phyloP scores from a whole-genome alignment of 1,140 invertebrate genomes.

The Musca vetustissima region DNA sequence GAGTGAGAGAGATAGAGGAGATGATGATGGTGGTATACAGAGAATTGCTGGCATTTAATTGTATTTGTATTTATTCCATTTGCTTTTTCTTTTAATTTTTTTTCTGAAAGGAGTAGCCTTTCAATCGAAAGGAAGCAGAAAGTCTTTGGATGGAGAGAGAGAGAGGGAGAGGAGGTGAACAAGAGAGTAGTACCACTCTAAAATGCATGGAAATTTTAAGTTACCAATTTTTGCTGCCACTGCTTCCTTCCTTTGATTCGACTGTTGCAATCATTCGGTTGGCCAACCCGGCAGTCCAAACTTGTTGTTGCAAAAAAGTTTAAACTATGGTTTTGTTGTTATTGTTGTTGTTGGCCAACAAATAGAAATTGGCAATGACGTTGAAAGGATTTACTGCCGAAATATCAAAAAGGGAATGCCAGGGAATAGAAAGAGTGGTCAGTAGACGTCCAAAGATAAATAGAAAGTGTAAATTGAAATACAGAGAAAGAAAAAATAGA shows the following conservation, averaged over 20 bases:
- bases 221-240: not conserved
- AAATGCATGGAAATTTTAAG: constrained; percentile 21
- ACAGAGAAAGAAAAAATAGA: not conserved
- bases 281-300: no score
- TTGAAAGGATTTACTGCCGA: constrained; percentile 13
- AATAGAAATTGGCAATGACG: constrained; percentile 22
- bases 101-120: no score
- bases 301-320: constrained; percentile 3
- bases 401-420: not conserved
- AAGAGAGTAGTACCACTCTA: not conserved
- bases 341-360: no score
- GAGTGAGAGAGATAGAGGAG: no score
- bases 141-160: no score
- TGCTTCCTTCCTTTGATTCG: not conserved
- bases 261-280: constrained; percentile 6
- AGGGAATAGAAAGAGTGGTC: no score
- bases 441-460: constrained; percentile 18
- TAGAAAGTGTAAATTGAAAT: constrained; percentile 23
- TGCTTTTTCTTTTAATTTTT: not conserved
- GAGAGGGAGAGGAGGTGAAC: no score
- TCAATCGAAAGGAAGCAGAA: no score
- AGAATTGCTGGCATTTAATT: constrained; percentile 5
- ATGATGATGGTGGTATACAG: not conserved
- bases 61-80: constrained; percentile 3
- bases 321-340: constrained; percentile 16